Conservation (phyloP, 2,888 invertebrate species). For the Fragum whitleyi region DNA sequence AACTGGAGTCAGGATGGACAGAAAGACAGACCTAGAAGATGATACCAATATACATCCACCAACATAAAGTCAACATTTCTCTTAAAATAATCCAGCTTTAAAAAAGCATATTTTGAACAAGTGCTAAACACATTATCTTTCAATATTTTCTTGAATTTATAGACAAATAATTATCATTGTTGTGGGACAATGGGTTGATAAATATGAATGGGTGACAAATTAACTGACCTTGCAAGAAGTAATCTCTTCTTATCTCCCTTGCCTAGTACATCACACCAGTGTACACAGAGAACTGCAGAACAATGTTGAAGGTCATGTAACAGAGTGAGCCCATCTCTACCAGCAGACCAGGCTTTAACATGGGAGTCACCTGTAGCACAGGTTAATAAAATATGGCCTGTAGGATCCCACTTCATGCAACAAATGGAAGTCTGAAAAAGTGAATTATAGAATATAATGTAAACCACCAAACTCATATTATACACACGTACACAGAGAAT, state of each 20-base stretch:
- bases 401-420: slow-evolving; percentile 87
- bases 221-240: slow-evolving; percentile 76
- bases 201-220: too few species aligned
- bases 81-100: too few species aligned
- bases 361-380: slow-evolving; percentile 85
- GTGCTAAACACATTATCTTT: too few species aligned
- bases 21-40: too few species aligned
- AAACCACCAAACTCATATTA: not conserved
- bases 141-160: too few species aligned
- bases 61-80: too few species aligned
- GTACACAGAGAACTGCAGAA: slow-evolving; percentile 86
- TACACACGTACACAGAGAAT: not conserved
- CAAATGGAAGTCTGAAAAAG: slow-evolving; percentile 83
- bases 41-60: too few species aligned
- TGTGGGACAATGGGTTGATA: too few species aligned
- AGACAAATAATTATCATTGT: too few species aligned
- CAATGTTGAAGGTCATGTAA: slow-evolving; percentile 86
- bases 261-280: slow-evolving; percentile 87
- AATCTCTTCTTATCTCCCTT: slow-evolving; percentile 79
- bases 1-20: too few species aligned
- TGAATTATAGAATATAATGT: not conserved
- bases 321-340: slow-evolving; percentile 85
- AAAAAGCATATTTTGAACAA: too few species aligned
- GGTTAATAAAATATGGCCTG: slow-evolving; percentile 86
- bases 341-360: slow-evolving; percentile 86